Base-by-base conservation (phyloP, 64 coral and sea anemone species). In the Exaiptasia diaphana region DNA sequence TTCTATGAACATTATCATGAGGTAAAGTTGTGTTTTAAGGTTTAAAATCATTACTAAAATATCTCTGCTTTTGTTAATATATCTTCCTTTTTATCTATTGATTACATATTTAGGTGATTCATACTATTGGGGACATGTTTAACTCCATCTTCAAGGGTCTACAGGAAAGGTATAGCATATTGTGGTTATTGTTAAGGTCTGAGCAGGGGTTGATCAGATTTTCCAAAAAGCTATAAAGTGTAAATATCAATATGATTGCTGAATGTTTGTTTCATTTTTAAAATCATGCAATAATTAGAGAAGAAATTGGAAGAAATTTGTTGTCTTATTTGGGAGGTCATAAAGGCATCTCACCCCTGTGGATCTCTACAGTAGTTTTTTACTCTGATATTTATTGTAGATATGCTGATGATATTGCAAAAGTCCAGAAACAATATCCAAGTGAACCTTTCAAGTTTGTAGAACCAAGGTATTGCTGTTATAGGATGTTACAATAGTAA, bases 1-100 rank as follows among this genome's bases (percentile, higher is more conserved):
- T 99, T 99, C 52, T 88, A 88, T 36, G 94, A 97, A 71, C 94
- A 97, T 63, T 97, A 97, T 30, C 94, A 97, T 75, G 94, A 97
- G 89, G 94, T 97, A 36, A 26, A 74, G 46, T 4, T 34, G 29
- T n/a, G n/a, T n/a, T n/a, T n/a, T n/a, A n/a, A n/a, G n/a, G n/a
- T n/a, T n/a, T n/a, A n/a, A n/a, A n/a, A n/a, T n/a, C n/a, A n/a
- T n/a, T n/a, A n/a, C n/a, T n/a, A n/a, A n/a, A n/a, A n/a, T n/a
- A n/a, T n/a, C n/a, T n/a, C n/a, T n/a, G n/a, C n/a, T n/a, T n/a
- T n/a, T n/a, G n/a, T n/a, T n/a, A n/a, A n/a, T n/a, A n/a, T n/a
- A n/a, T n/a, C n/a, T n/a, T n/a, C n/a, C n/a, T n/a, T n/a, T n/a
- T n/a, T n/a, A n/a, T n/a, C n/a, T n/a, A n/a, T n/a, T n/a, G n/a